Conservation (phyloP, 2,888 invertebrate species). For the Crossocerus cetratus region DNA sequence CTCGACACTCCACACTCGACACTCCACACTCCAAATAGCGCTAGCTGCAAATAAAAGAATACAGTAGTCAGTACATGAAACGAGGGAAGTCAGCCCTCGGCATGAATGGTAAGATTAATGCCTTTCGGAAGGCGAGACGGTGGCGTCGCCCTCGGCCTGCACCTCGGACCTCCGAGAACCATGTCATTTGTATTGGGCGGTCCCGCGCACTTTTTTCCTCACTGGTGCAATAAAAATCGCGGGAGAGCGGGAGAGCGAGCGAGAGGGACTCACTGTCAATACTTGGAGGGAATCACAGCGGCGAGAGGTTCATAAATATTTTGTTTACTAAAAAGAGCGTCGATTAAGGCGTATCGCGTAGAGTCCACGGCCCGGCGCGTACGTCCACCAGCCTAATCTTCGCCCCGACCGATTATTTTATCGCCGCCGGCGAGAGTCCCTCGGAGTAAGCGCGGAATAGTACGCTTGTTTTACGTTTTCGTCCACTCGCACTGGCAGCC, state of each 20-base stretch:
- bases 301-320: slow-evolving; percentile 30
- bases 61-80: no score
- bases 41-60: no score
- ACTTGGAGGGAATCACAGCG: not conserved
- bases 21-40: no score
- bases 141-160: not conserved
- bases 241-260: not conserved
- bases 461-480: slow-evolving; percentile 9
- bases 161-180: not conserved
- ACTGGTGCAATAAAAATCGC: not conserved
- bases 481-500: no score
- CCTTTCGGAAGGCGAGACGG: not conserved
- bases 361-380: slow-evolving; percentile 51
- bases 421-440: slow-evolving; percentile 22
- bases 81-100: no score
- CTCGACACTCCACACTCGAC: no score
- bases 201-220: not conserved
- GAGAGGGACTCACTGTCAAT: not conserved
- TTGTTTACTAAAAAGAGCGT: slow-evolving; percentile 34
- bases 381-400: slow-evolving; percentile 37
- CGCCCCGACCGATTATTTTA: slow-evolving; percentile 37
- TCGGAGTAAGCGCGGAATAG: slow-evolving; percentile 16
- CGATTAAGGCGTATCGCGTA: slow-evolving; percentile 49
- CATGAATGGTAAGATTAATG: not conserved
- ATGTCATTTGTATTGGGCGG: not conserved